Evolutionary conservation across 1,140 invertebrate species (phyloP).

Genomic region (Stenopsyche tienmushanensis): DNA sequence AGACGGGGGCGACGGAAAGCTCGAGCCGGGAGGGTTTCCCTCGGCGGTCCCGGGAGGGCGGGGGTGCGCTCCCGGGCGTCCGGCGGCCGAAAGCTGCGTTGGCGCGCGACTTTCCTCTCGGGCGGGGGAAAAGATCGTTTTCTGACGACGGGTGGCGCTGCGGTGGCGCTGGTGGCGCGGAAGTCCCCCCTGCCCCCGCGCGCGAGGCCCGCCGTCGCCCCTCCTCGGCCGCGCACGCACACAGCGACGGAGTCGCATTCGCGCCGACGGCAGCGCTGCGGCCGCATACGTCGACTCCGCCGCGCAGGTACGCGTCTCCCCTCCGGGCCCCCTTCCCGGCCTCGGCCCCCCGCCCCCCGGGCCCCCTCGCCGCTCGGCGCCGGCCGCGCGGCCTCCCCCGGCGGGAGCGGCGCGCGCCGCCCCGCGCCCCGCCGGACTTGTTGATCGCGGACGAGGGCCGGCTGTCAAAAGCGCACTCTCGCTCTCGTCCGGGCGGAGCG

Average conservation of each 20-base stretch:
- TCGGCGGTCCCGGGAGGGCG: too few species aligned
- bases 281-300: background rate
- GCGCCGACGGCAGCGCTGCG: conserved; percentile 11
- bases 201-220: background rate
- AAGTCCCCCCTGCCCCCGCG: background rate
- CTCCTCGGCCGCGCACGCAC: conserved; percentile 1
- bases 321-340: too few species aligned
- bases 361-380: conserved; percentile 8
- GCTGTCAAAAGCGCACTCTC: background rate
- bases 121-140: background rate
- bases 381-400: background rate
- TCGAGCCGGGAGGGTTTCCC: too few species aligned
- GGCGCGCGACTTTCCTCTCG: background rate
- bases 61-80: too few species aligned
- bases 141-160: background rate
- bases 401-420: too few species aligned
- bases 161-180: too few species aligned
- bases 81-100: too few species aligned
- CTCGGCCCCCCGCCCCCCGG: background rate
- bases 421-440: too few species aligned
- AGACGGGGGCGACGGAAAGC: too few species aligned
- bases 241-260: background rate
- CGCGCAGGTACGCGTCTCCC: too few species aligned
- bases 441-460: too few species aligned
- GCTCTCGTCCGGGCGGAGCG: background rate